phyloP scores from a whole-genome alignment of 2,888 invertebrate species.

The Acronicta leporina region DNA sequence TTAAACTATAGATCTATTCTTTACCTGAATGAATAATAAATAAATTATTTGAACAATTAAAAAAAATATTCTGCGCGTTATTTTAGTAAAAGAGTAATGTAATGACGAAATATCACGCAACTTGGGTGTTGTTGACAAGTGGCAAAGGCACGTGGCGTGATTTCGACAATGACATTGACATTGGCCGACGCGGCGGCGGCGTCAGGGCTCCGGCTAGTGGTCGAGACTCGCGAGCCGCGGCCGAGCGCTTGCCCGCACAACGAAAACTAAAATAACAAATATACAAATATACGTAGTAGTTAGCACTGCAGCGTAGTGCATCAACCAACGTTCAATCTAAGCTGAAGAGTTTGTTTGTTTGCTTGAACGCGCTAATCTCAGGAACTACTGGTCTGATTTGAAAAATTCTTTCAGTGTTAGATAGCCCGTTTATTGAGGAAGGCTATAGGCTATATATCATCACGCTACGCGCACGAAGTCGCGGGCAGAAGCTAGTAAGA shows the following conservation, averaged over 20 bases:
- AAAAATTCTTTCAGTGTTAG: no score
- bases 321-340: neutral
- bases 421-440: no score
- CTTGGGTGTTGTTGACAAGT: constrained; percentile 45
- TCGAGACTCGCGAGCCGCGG: constrained; percentile 31
- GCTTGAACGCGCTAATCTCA: no score
- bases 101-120: constrained; percentile 28
- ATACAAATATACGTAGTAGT: neutral
- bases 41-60: no score
- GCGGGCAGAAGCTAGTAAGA: no score
- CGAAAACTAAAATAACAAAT: constrained; percentile 23
- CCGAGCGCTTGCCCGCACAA: constrained; percentile 13
- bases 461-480: no score
- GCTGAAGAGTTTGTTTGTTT: no score
- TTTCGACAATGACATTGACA: constrained; percentile 82
- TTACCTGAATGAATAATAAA: no score
- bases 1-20: no score
- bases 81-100: constrained; percentile 10
- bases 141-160: constrained; percentile 60
- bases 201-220: constrained; percentile 57
- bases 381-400: no score
- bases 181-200: constrained; percentile 61
- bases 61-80: neutral
- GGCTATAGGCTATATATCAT: no score
- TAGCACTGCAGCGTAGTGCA: neutral